These are phyloP conservation scores for Sebastes hubbsi DNA, from an alignment of 2,797 vertebrate genomes.

Conservation along the genomic window DNA sequence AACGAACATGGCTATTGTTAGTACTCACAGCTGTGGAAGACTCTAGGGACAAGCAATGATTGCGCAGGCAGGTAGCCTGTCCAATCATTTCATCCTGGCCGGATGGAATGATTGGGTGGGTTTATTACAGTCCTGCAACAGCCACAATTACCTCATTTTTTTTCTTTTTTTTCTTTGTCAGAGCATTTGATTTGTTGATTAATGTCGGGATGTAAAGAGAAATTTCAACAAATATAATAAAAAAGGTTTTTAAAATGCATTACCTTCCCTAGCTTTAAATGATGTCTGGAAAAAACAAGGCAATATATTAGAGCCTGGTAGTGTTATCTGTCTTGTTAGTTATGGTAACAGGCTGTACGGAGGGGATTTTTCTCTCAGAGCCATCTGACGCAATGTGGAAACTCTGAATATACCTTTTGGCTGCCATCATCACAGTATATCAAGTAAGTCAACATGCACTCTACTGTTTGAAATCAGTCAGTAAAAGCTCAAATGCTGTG, in stretches of 20 bases:
- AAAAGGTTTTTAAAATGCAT: not conserved
- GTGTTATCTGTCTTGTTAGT: constrained; percentile 10
- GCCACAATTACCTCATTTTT: not conserved
- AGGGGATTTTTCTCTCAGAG: not conserved
- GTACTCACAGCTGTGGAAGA: too few relatives aligned
- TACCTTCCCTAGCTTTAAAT: not conserved
- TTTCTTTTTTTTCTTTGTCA: not conserved
- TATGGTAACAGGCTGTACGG: not conserved
- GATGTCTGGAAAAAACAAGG: not conserved
- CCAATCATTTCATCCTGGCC: too few relatives aligned
- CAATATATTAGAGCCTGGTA: not conserved
- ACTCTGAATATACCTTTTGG: constrained; percentile 14
- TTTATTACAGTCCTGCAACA: not conserved
- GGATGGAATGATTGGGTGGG: not conserved
- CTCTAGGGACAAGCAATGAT: too few relatives aligned
- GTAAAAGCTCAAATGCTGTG: not conserved
- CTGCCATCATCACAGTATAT: not conserved
- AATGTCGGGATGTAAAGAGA: not conserved
- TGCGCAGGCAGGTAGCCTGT: too few relatives aligned
- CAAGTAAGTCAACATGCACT: not conserved
- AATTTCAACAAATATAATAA: not conserved
- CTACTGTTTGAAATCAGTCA: not conserved
- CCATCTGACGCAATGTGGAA: constrained; percentile 32
- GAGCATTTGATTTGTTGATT: not conserved
- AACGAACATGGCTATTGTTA: too few relatives aligned